Evolutionary conservation across 1,140 invertebrate genomes (phyloP), one percentile per base, ranked within the genome.

Genomic region (Lanistes nyassanus): DNA sequence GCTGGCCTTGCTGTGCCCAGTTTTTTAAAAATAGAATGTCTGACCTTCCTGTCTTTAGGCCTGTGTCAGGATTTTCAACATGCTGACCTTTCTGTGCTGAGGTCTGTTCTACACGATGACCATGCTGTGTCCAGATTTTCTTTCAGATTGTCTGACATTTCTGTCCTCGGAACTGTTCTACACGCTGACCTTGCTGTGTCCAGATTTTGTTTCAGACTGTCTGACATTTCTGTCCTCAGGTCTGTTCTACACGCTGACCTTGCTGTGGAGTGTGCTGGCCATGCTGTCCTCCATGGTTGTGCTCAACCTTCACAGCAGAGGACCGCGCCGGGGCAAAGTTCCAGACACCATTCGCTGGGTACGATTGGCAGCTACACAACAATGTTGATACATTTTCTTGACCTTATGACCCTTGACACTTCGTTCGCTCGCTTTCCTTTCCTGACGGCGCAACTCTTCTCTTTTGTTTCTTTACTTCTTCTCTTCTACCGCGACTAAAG

Each of bases 261-360:
- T 85, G 74, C 62, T 84, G 21, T 83, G 80, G 79, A 76, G 81
- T 16, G 65, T 74, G 0, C 58, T 85, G 53, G 82, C 84, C 16
- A 65, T 85, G 53, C 53, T 81, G n/a, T 73, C 80, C 26, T 84
- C 81, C 7, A 81, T 82, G 19, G 79, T 80, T 58, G 78, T 83
- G n/a, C 77, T 84, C 21, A 83, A 84, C 69, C 70, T 83, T n/a
- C 80, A 84, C 76, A 81, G 78, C 71, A 55, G 82, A 37, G 81
- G 81, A 58, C 82, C 80, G 1, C 69, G 84, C 36, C 39, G 79
- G 9, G 72, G 75, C 29, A 82, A 82, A 60, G 80, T 84, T 39
- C 84, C 84, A 23, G 75, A 80, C 34, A 76, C 80, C 31, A 55
- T 84, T 29, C 74, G 81, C 74, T 78, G 79, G 75, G 84, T 85